Percentiles rank a stretch among this genome's conserved stretches.
Evolutionary conservation across 2,113 vertebrate genomes (phyloP).

Genomic region (Shinisaurus crocodilurus): DNA sequence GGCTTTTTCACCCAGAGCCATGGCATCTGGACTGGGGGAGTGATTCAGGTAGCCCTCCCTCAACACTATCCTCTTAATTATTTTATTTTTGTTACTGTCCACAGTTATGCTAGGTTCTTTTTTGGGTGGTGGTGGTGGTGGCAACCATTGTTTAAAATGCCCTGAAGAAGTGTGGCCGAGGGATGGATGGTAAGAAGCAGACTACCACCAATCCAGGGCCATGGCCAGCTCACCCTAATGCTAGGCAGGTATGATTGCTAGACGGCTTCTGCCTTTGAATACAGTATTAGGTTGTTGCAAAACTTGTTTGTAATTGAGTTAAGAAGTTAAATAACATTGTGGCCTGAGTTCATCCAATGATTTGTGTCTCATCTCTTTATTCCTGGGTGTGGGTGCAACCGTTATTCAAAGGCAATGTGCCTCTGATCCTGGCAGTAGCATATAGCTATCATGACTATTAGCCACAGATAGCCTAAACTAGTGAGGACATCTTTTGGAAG

Average conservation of each 20-base stretch:
- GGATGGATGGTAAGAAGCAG: no score
- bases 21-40: neutral
- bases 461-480: neutral
- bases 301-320: neutral
- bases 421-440: neutral
- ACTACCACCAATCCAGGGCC: neutral
- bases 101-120: no score
- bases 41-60: neutral
- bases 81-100: neutral
- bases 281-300: neutral
- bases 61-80: neutral
- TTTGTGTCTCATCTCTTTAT: neutral
- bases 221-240: no score
- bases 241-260: neutral
- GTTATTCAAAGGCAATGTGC: neutral
- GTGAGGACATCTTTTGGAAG: no score
- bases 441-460: neutral
- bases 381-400: neutral
- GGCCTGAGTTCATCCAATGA: neutral
- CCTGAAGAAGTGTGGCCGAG: no score
- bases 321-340: neutral
- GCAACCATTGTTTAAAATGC: no score
- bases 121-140: no score
- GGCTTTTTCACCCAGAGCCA: neutral
- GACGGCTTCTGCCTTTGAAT: neutral